Conservation (phyloP, 2,888 invertebrate genomes). For the Sialis lutaria region DNA sequence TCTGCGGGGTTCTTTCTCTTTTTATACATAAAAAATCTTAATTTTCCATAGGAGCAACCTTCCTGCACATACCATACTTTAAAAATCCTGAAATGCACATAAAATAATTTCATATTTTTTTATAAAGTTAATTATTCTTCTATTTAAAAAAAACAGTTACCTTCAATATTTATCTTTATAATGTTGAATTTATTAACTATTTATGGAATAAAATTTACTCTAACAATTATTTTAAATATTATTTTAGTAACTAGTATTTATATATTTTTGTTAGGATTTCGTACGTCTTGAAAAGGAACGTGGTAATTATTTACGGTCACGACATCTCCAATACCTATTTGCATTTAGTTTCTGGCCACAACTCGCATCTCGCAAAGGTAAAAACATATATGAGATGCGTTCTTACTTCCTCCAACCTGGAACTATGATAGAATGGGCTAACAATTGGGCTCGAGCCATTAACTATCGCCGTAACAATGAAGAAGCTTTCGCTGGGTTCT, state of each 20-base stretch:
- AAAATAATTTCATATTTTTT: no score
- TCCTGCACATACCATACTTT: no score
- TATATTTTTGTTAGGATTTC: slow-evolving; percentile 39
- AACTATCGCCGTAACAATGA: slow-evolving; percentile 78
- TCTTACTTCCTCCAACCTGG: slow-evolving; percentile 88
- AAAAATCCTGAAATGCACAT: no score
- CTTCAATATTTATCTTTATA: no score
- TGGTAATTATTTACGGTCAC: slow-evolving; percentile 60
- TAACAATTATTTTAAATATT: not conserved
- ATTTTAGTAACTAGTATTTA: not conserved
- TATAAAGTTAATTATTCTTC: no score
- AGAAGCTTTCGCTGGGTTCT: slow-evolving; percentile 94
- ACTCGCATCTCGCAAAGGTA: slow-evolving; percentile 47
- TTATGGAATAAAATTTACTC: no score
- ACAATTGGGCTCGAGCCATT: slow-evolving; percentile 95
- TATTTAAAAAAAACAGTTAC: no score
- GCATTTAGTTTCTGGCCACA: slow-evolving; percentile 97
- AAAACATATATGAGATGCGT: slow-evolving; percentile 82
- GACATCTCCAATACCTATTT: slow-evolving; percentile 83
- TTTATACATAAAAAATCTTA: no score
- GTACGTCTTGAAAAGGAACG: slow-evolving; percentile 55
- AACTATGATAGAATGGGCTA: slow-evolving; percentile 99
- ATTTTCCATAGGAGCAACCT: no score
- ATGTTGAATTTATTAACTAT: no score
- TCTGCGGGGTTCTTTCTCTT: no score